Evolutionary conservation across 2,888 invertebrate species (phyloP), one percentile per base, ranked within the genome.

Genomic region (Chloromyia formosa): DNA sequence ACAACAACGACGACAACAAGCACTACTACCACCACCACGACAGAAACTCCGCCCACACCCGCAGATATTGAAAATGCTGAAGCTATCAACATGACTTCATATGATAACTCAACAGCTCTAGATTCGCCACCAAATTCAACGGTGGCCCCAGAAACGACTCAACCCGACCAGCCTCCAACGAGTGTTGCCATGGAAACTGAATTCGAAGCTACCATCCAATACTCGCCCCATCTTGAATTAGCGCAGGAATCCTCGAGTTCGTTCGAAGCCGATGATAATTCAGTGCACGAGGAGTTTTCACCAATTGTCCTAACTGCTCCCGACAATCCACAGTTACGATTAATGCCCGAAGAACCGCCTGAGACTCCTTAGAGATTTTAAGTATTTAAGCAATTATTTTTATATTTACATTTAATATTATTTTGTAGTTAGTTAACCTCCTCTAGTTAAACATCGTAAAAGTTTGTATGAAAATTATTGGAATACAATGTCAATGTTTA

Each of bases 331-430:
- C 83, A 84, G 80, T 80, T 81, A 79, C 80, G 84, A 54, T 79
- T 84, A 78, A 82, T 83, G 80, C 83, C 83, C 58, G 85, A 84
- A 71, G 83, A 85, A 77, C 85, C 85, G 78, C 86, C 86, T 76
- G 86, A 85, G 83, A 82, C 83, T 79, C 81, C 82, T 78, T 84
- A 83, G 74, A 22, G 54, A 23, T 35, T 22, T 64, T 35, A 60
- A 64, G 72, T 49, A 60, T 60, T 35, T 62, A 61, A 60, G 73
- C 40, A 4, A 60, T 49, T 73, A 61, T 23, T 73, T 73, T 42
- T 73, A 61, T 58, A 45, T 49, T 73, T 73, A 56, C 56, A 16
- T 69, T 69, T 69, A 56, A 69, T 69, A 56, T 69, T 54, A 56
- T 69, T 69, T 69, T 69, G 56, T 69, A 69, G 66, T 66, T 66